phyloP scores from a whole-genome alignment of 92 coral and sea anemone species.

The Galaxea fascicularis region DNA sequence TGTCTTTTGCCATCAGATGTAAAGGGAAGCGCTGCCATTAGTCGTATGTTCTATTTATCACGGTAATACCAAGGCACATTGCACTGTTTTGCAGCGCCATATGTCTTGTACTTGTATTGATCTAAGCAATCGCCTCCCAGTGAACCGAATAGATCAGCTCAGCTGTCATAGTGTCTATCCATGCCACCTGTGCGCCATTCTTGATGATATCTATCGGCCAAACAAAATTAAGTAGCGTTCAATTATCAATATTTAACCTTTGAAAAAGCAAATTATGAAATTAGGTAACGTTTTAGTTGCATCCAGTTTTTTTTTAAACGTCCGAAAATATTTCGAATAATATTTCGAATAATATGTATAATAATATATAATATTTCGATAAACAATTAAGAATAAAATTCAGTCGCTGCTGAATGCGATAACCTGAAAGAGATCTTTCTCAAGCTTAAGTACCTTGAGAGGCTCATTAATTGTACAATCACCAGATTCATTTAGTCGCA shows the following conservation, averaged over 20 bases:
- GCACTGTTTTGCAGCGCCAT: slow-evolving; percentile 24
- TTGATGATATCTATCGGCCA: not conserved
- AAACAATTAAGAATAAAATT: too few relatives aligned
- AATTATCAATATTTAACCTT: not conserved
- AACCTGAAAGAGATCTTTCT: too few relatives aligned
- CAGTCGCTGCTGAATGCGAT: too few relatives aligned
- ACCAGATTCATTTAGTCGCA: too few relatives aligned
- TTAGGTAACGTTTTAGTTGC: too few relatives aligned
- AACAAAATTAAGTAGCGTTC: too few relatives aligned
- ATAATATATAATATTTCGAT: too few relatives aligned
- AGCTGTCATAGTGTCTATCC: slow-evolving; percentile 34
- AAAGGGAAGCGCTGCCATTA: not conserved
- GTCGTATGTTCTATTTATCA: not conserved
- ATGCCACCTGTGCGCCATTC: slow-evolving; percentile 51
- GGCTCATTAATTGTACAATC: too few relatives aligned
- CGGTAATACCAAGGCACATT: slow-evolving; percentile 21
- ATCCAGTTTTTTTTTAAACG: too few relatives aligned
- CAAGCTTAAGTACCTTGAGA: too few relatives aligned
- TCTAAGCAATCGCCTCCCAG: slow-evolving; percentile 49
- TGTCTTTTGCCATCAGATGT: not conserved
- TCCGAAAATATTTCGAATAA: too few relatives aligned
- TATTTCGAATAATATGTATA: too few relatives aligned
- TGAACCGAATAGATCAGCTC: slow-evolving; percentile 43
- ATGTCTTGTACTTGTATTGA: slow-evolving; percentile 47
- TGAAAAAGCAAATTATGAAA: not conserved